Evolutionary conservation across 1,140 invertebrate genomes (phyloP), one percentile per base, ranked within the genome.

Genomic region (Drosophila kepulauana): DNA sequence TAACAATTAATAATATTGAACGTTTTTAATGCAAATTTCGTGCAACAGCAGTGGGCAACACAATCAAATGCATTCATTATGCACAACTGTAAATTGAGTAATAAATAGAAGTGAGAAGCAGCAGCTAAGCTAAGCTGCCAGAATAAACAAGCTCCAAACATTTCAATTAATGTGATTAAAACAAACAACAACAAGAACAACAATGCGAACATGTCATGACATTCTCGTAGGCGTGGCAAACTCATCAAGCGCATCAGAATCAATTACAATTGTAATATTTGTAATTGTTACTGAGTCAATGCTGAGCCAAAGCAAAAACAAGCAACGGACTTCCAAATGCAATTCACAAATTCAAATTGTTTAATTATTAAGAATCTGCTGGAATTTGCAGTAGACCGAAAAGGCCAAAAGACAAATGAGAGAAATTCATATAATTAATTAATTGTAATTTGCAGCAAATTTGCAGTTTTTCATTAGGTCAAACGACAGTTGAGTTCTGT

Each of bases 381-480:
- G 0, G 1, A 35, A 41, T 20, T 57, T 15, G 54, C 54, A 25
- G 20, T 25, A 57, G 16, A 38, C 15, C n/a, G 25, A 41, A 54
- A 54, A 45, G 48, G 57, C 38, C 13, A 67, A 38, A 72, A 51
- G 48, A 54, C 46, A 61, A 73, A 67, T 59, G 63, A 72, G 52
- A 43, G 35, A 58, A 68, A 61, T 59, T 68, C 56, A 30, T 54
- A 68, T 66, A 67, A 68, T 61, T 73, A 73, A 73, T 73, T 73
- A 73, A 73, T 68, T 67, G 38, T 28, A 68, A 73, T 73, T 73
- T 73, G 56, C 70, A 45, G 54, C 46, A 59, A 73, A 67, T 59
- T 73, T 59, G 28, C 64, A 68, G 64, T 61, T 73, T 73, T 73
- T 73, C 64, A 68, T 61, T 68, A 67, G 54, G 49, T 45, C 56